These are phyloP conservation scores for Artibeus lituratus DNA, from an alignment of 2,797 vertebrate genomes.

Conservation along the genomic window DNA sequence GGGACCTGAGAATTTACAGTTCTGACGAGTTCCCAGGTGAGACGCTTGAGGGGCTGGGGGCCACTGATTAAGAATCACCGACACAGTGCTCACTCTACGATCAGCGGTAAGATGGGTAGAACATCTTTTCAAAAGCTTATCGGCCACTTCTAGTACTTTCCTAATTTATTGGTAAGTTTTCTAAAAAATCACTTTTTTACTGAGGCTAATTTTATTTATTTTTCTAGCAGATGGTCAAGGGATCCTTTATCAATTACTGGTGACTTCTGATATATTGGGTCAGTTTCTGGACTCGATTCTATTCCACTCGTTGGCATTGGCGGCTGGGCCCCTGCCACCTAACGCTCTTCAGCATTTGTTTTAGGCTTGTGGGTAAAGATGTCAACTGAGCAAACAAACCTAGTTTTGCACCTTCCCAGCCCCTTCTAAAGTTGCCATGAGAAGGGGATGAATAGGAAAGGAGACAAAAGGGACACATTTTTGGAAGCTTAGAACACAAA, in stretches of 20 bases:
- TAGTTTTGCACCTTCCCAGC: background rate
- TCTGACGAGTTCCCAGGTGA: background rate
- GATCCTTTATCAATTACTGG: background rate
- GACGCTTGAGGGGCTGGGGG: background rate
- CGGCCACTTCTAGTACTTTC: background rate
- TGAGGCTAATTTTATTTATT: background rate
- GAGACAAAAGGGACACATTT: background rate
- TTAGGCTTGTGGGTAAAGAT: background rate
- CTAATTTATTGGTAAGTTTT: background rate
- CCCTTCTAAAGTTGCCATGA: background rate
- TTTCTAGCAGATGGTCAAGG: background rate
- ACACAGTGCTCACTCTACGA: background rate
- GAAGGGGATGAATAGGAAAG: background rate
- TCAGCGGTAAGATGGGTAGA: background rate
- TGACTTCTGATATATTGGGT: background rate
- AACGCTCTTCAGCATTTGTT: background rate
- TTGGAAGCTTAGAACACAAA: background rate
- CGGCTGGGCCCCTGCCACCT: background rate
- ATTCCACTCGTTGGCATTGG: no score
- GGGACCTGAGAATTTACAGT: background rate
- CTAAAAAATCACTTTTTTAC: background rate
- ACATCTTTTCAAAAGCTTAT: background rate
- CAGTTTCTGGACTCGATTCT: background rate
- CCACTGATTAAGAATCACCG: background rate
- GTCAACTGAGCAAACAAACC: background rate